phyloP scores from a whole-genome alignment of 2,113 vertebrate species.

The Oncorhynchus tshawytscha region DNA sequence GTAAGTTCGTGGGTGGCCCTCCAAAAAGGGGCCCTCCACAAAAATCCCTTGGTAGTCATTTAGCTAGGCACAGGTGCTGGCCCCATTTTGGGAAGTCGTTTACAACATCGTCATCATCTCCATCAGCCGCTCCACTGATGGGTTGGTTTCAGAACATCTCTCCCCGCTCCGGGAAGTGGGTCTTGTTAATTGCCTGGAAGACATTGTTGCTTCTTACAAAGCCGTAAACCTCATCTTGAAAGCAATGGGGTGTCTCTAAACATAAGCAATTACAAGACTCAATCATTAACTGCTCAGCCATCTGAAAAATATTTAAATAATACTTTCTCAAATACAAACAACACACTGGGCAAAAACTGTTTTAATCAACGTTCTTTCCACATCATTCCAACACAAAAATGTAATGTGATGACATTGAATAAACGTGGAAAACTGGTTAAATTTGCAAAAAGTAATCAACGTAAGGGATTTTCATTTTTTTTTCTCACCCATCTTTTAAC shows the following conservation, averaged over 20 bases:
- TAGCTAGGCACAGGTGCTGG: neutral
- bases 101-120: constrained; percentile 17
- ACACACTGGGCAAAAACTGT: too few species aligned
- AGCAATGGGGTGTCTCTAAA: constrained; percentile 54
- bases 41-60: neutral
- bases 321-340: constrained; percentile 41
- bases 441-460: too few species aligned
- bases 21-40: neutral
- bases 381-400: too few species aligned
- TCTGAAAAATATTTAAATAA: constrained; percentile 51
- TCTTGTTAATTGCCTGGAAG: constrained; percentile 48
- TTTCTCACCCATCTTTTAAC: too few species aligned
- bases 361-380: too few species aligned
- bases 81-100: neutral
- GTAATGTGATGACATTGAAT: too few species aligned
- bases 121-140: constrained; percentile 12
- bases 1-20: neutral
- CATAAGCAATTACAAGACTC: constrained; percentile 55
- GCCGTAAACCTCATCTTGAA: constrained; percentile 55
- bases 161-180: constrained; percentile 30
- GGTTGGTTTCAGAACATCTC: constrained; percentile 6
- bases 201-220: constrained; percentile 39
- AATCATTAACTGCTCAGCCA: constrained; percentile 51
- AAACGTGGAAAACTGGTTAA: too few species aligned
- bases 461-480: too few species aligned